Conservation (phyloP, 2,113 vertebrate species). For the Taxidea taxus region DNA sequence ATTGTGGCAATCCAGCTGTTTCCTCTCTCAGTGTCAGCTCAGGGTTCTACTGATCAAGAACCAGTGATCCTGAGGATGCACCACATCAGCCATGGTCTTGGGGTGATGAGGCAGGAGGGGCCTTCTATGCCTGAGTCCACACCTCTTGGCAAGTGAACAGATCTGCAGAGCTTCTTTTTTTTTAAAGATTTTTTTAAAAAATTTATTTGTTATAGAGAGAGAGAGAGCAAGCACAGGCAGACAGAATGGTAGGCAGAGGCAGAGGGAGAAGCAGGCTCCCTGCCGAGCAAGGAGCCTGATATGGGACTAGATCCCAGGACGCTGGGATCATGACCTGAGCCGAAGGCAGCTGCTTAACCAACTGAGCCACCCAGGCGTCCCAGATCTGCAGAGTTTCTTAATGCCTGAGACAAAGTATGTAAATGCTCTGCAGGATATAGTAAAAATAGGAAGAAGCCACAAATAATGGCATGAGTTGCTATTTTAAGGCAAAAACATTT, state of each 20-base stretch:
- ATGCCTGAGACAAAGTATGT: background rate
- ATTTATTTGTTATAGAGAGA: too few species aligned
- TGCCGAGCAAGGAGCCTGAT: too few species aligned
- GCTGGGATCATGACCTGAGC: too few species aligned
- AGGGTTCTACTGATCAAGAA: background rate
- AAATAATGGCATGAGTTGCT: background rate
- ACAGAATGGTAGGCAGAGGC: too few species aligned
- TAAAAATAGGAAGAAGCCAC: constrained; percentile 29
- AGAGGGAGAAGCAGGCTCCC: too few species aligned
- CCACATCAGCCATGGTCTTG: background rate
- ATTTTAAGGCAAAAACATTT: constrained; percentile 39
- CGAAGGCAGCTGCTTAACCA: too few species aligned
- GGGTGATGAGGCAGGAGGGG: background rate
- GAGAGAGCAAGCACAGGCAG: too few species aligned
- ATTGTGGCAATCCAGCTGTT: background rate
- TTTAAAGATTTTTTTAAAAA: too few species aligned
- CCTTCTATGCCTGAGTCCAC: background rate
- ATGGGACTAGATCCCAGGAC: too few species aligned
- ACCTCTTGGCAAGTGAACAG: background rate
- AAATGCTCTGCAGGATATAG: background rate
- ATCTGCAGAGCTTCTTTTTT: background rate
- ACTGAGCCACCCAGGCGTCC: too few species aligned
- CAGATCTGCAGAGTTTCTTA: background rate
- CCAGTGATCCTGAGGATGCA: background rate
- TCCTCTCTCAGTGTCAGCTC: background rate